Conservation (phyloP, 2,113 vertebrate species). For the Hemichromis elongatus region DNA sequence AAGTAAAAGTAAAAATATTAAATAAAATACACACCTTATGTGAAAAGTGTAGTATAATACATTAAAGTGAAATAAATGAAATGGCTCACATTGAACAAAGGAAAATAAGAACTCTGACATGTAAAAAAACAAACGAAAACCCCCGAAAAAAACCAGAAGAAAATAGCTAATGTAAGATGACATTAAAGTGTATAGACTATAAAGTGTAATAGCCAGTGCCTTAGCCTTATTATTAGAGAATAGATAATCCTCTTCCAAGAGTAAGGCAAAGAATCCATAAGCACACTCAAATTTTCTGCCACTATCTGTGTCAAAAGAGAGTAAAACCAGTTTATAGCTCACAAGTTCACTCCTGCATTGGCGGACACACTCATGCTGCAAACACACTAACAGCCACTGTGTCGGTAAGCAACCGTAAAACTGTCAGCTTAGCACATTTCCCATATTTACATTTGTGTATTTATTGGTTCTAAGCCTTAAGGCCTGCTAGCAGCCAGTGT, state of each 20-base stretch:
- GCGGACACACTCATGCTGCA: background rate
- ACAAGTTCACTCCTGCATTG: background rate
- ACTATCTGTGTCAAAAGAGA: background rate
- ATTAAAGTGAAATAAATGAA: background rate
- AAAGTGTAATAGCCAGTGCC: background rate
- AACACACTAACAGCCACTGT: background rate
- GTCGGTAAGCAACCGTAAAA: background rate
- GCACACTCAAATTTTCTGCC: background rate
- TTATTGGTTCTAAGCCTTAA: background rate
- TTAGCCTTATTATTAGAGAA: background rate
- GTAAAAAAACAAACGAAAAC: background rate
- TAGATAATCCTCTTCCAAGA: background rate
- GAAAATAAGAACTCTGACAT: background rate
- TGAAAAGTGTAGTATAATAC: background rate
- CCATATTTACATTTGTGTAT: background rate
- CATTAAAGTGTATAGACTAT: background rate
- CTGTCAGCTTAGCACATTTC: background rate
- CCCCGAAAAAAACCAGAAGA: background rate
- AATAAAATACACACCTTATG: background rate
- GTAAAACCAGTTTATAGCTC: background rate
- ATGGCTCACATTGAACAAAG: background rate
- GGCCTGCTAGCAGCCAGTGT: background rate
- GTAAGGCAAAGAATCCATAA: background rate
- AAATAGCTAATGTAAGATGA: background rate
- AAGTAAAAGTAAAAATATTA: background rate